phyloP scores from a whole-genome alignment of 2,888 invertebrate species.

The Xanthia icteritia region DNA sequence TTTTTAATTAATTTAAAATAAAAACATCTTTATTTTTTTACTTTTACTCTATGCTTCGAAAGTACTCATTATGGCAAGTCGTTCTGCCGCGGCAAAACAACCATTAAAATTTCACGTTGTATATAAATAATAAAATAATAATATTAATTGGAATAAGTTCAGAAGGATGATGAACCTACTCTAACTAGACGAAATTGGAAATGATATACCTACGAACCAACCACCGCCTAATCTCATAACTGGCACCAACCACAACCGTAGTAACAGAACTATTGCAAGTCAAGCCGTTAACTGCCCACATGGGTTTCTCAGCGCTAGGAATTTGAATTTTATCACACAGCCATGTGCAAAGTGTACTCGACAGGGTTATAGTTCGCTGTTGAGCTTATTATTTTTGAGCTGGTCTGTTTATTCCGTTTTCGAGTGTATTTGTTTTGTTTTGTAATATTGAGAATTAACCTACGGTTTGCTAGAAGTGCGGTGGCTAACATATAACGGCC shows the following conservation, averaged over 20 bases:
- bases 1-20: too few species aligned
- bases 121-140: too few species aligned
- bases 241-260: constrained; percentile 56
- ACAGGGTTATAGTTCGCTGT: constrained; percentile 45
- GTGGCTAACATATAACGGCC: too few species aligned
- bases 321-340: constrained; percentile 78
- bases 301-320: constrained; percentile 70
- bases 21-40: too few species aligned
- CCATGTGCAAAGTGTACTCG: constrained; percentile 58
- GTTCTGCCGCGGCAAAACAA: too few species aligned
- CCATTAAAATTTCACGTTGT: too few species aligned
- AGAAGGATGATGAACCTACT: too few species aligned
- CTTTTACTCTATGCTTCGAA: too few species aligned
- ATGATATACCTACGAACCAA: not conserved
- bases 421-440: not conserved
- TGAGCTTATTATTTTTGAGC: constrained; percentile 50
- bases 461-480: too few species aligned
- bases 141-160: too few species aligned
- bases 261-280: constrained; percentile 76
- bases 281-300: constrained; percentile 79
- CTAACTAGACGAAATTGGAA: too few species aligned
- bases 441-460: not conserved
- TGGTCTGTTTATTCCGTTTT: constrained; percentile 34
- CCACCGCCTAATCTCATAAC: not conserved
- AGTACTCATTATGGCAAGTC: too few species aligned